phyloP scores from a whole-genome alignment of 1,140 invertebrate genomes.

The Pogonognathellus flavescens region DNA sequence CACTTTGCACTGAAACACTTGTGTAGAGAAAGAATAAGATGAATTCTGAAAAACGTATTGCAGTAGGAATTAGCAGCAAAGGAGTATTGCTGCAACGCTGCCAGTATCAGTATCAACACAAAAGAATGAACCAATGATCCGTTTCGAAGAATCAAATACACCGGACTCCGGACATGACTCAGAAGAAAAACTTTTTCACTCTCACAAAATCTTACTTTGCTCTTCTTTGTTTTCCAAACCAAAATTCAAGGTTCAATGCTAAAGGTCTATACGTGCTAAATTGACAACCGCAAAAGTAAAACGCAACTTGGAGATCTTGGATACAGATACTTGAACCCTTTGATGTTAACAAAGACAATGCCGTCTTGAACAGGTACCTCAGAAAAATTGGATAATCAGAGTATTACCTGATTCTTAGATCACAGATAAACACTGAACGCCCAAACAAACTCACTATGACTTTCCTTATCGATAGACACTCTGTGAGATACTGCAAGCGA shows the following conservation, averaged over 20 bases:
- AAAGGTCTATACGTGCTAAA: not conserved
- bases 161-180: conserved; percentile 24
- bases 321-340: not conserved
- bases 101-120: not conserved
- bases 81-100: too few relatives aligned
- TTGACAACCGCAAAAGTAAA: conserved; percentile 20
- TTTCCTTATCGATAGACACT: conserved; percentile 17
- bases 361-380: not conserved
- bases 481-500: too few relatives aligned
- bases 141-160: conserved; percentile 12
- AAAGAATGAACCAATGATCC: not conserved
- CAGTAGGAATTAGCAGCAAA: too few relatives aligned
- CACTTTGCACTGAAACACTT: too few relatives aligned
- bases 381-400: too few relatives aligned
- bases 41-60: too few relatives aligned
- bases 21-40: too few relatives aligned
- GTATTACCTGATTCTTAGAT: too few relatives aligned
- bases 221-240: too few relatives aligned
- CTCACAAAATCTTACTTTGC: not conserved
- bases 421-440: not conserved
- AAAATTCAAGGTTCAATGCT: not conserved
- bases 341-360: not conserved
- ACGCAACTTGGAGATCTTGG: not conserved
- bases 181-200: not conserved
- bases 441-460: conserved; percentile 31